Conservation (phyloP, 92 coral and sea anemone genomes). For the Palythoa caribaeorum region DNA sequence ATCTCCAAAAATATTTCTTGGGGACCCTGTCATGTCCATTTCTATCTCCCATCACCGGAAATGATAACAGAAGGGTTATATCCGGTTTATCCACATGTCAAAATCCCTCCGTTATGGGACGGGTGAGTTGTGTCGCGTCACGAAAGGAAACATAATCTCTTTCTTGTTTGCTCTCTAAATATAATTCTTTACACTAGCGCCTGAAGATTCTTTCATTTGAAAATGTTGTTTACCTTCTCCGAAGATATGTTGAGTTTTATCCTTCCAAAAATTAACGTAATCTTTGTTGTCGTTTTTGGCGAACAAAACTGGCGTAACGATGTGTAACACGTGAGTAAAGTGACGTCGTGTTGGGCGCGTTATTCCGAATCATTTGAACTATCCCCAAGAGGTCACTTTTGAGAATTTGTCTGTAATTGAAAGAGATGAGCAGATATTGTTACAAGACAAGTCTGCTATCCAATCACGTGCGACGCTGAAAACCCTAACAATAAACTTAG, state of each 20-base stretch:
- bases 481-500: slow-evolving; percentile 70
- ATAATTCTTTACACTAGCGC: not conserved
- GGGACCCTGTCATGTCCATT: too few relatives aligned
- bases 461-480: slow-evolving; percentile 53
- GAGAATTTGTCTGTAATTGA: slow-evolving; percentile 21
- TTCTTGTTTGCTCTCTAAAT: slow-evolving; percentile 1
- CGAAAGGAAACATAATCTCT: slow-evolving; percentile 40
- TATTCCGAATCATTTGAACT: slow-evolving; percentile 21
- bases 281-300: not conserved
- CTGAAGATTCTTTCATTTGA: not conserved
- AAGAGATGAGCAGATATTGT: slow-evolving; percentile 33
- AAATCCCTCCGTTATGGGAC: not conserved
- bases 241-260: not conserved
- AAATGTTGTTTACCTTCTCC: not conserved
- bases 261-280: not conserved
- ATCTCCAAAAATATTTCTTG: too few relatives aligned
- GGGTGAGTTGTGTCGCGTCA: slow-evolving; percentile 33
- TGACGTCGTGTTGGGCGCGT: slow-evolving; percentile 19
- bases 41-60: not conserved
- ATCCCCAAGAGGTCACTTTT: slow-evolving; percentile 27
- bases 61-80: not conserved
- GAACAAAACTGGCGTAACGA: not conserved
- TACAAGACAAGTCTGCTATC: slow-evolving; percentile 29
- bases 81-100: not conserved
- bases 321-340: not conserved